Conservation (phyloP, 1,140 invertebrate species). For the Cherax destructor region DNA sequence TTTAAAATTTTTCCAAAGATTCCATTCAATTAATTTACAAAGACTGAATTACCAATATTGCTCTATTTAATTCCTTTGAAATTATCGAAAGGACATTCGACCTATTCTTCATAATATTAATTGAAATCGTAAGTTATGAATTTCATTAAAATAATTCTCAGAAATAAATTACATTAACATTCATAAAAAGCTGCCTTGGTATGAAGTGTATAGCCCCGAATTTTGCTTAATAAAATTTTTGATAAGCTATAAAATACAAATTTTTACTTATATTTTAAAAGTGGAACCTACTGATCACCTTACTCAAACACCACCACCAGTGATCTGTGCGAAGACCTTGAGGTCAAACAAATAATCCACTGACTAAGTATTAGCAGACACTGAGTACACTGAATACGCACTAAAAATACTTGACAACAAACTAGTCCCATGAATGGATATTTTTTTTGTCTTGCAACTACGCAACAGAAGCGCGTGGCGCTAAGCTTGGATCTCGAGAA, state of each 20-base stretch:
- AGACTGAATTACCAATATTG: too few relatives aligned
- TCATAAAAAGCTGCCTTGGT: neutral
- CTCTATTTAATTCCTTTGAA: too few relatives aligned
- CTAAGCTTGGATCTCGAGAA: neutral
- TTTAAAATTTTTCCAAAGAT: too few relatives aligned
- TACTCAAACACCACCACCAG: neutral
- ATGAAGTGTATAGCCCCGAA: neutral
- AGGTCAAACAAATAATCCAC: conserved; percentile 31
- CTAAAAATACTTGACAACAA: conserved; percentile 37
- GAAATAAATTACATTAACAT: neutral
- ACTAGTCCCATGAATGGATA: conserved; percentile 21
- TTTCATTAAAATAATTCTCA: neutral
- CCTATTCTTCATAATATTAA: neutral
- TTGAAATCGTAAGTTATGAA: neutral
- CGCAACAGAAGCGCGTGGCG: conserved; percentile 12
- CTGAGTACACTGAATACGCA: conserved; percentile 38
- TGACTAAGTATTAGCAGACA: conserved; percentile 40
- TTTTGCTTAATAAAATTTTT: neutral
- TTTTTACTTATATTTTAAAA: neutral
- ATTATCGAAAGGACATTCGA: too few relatives aligned
- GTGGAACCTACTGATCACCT: neutral
- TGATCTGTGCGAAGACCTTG: neutral
- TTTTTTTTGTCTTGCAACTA: conserved; percentile 29
- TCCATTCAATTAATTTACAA: too few relatives aligned
- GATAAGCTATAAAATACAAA: neutral